phyloP scores from a whole-genome alignment of 2,113 vertebrate species.

The Cryptotis parvus region DNA sequence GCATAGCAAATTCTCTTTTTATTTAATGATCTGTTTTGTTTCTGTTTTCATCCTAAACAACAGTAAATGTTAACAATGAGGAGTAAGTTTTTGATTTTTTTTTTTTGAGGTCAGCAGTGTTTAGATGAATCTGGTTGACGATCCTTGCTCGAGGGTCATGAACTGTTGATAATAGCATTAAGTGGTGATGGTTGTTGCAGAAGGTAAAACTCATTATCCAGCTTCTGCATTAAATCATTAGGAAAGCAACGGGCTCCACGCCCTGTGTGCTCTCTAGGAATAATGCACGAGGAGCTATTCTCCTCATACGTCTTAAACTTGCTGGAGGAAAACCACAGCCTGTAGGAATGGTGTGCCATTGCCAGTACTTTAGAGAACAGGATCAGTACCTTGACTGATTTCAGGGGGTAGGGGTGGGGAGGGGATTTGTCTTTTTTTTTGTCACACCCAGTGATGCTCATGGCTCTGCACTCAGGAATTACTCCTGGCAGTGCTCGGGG shows the following conservation, averaged over 20 bases:
- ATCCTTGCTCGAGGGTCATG: conserved; percentile 91
- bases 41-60: conserved; percentile 72
- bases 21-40: conserved; percentile 73
- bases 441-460: too few relatives aligned
- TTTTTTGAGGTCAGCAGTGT: conserved; percentile 87
- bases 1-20: conserved; percentile 52
- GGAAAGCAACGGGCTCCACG: conserved; percentile 80
- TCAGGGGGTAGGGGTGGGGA: not conserved
- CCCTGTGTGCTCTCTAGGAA: conserved; percentile 34
- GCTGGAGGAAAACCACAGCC: conserved; percentile 51
- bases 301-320: conserved; percentile 60
- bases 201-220: conserved; percentile 89
- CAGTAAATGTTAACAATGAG: conserved; percentile 73
- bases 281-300: not conserved
- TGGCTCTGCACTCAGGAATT: too few relatives aligned
- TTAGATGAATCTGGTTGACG: conserved; percentile 91
- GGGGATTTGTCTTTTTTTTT: conserved; percentile 9
- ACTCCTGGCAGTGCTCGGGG: too few relatives aligned
- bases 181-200: conserved; percentile 89
- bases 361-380: conserved; percentile 22
- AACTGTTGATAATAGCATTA: conserved; percentile 92
- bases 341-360: conserved; percentile 22
- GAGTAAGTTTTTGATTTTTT: conserved; percentile 34
- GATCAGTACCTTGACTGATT: conserved; percentile 33
- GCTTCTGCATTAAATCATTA: conserved; percentile 88